These are phyloP conservation scores for Bombylius discolor DNA, from an alignment of 2,888 invertebrate species.

Conservation along the genomic window DNA sequence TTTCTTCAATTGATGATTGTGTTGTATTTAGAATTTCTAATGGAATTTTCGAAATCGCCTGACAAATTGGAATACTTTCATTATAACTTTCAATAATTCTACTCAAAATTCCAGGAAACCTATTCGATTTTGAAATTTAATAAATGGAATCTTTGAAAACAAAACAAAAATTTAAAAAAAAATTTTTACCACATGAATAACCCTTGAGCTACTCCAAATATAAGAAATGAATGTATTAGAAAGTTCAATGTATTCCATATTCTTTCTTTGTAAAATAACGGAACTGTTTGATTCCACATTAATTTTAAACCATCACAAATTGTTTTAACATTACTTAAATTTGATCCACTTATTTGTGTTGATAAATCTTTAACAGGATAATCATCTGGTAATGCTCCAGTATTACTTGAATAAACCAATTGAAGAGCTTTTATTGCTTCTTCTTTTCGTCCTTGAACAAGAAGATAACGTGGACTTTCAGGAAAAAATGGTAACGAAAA, in stretches of 20 bases:
- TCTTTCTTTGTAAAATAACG: conserved; percentile 25
- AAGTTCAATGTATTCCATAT: conserved; percentile 28
- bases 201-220: conserved; percentile 29
- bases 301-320: conserved; percentile 24
- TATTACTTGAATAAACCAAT: conserved; percentile 45
- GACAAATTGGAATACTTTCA: conserved; percentile 29
- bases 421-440: conserved; percentile 47
- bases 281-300: conserved; percentile 29
- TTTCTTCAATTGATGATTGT: background rate
- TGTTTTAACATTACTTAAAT: conserved; percentile 22
- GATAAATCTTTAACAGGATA: conserved; percentile 38
- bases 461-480: conserved; percentile 67
- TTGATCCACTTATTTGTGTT: conserved; percentile 21
- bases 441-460: conserved; percentile 46
- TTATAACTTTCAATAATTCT: conserved; percentile 30
- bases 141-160: too few relatives aligned
- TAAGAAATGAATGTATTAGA: conserved; percentile 22
- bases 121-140: conserved; percentile 1
- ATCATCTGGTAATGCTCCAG: conserved; percentile 32
- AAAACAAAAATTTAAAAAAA: too few relatives aligned
- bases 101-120: conserved; percentile 31
- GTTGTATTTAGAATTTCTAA: background rate
- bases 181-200: conserved; percentile 30
- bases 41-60: background rate
- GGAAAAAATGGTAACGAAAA: conserved; percentile 47